phyloP scores from a whole-genome alignment of 1,140 invertebrate genomes.

The Drosophila lacertosa region DNA sequence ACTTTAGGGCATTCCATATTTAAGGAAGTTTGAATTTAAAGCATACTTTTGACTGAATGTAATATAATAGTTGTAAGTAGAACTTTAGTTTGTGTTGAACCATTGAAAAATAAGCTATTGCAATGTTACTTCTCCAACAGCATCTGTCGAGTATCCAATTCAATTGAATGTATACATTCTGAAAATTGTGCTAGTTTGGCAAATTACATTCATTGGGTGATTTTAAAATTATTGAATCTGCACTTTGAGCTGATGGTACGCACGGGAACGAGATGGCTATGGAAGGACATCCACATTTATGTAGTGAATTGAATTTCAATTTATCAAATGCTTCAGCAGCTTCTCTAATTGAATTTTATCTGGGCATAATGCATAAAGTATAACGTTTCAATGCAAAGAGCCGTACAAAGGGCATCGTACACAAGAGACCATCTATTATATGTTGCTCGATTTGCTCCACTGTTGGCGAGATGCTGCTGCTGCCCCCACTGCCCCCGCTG shows the following conservation, averaged over 20 bases:
- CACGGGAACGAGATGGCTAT: not conserved
- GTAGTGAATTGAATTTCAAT: slow-evolving; percentile 68
- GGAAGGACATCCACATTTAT: slow-evolving; percentile 15
- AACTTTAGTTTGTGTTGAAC: too few species aligned
- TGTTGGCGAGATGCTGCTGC: slow-evolving; percentile 17
- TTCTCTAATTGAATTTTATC: slow-evolving; percentile 75
- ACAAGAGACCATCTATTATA: slow-evolving; percentile 63
- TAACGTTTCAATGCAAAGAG: slow-evolving; percentile 69
- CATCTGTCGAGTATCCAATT: too few species aligned
- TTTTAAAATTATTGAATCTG: slow-evolving; percentile 19
- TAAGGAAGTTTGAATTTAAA: not conserved
- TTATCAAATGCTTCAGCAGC: slow-evolving; percentile 72
- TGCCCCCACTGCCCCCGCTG: not conserved
- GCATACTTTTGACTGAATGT: slow-evolving; percentile 10
- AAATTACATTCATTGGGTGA: slow-evolving; percentile 13
- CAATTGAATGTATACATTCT: not conserved
- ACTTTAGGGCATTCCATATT: slow-evolving; percentile 45
- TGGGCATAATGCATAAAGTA: slow-evolving; percentile 69
- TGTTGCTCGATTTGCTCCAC: slow-evolving; percentile 39
- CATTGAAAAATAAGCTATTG: too few species aligned
- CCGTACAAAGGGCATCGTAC: slow-evolving; percentile 40
- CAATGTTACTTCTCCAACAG: too few species aligned
- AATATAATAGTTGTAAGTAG: not conserved
- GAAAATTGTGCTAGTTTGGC: not conserved
- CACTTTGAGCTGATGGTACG: slow-evolving; percentile 1